These are phyloP conservation scores for Rostratula benghalensis DNA, from an alignment of 2,113 vertebrate species.

Conservation along the genomic window DNA sequence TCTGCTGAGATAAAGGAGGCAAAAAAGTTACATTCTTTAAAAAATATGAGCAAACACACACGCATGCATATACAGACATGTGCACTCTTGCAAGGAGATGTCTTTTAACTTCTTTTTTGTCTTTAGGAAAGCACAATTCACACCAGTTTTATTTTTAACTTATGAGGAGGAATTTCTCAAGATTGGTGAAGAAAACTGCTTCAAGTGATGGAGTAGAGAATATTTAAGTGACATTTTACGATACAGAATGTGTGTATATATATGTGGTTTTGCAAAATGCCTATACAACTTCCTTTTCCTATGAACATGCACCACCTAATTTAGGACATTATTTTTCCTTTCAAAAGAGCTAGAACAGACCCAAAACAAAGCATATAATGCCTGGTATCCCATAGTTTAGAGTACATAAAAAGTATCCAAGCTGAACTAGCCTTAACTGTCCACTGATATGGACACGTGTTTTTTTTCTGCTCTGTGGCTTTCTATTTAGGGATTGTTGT, in stretches of 20 bases:
- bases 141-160: conserved; percentile 14
- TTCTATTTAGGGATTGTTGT: not conserved
- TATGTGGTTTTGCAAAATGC: not conserved
- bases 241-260: not conserved
- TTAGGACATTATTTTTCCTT: not conserved
- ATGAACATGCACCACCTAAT: not conserved
- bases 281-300: not conserved
- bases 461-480: not conserved
- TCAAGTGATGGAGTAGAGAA: not conserved
- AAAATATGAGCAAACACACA: not conserved
- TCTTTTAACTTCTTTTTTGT: not conserved
- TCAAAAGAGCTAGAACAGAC: not conserved
- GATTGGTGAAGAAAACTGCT: conserved; percentile 23
- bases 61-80: not conserved
- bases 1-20: not conserved
- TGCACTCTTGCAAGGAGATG: not conserved
- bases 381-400: not conserved
- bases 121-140: conserved; percentile 3
- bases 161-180: conserved; percentile 25
- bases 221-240: conserved; percentile 23
- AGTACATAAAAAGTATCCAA: not conserved
- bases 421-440: not conserved
- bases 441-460: not conserved
- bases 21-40: not conserved
- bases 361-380: not conserved